These are phyloP conservation scores for Tapirus terrestris DNA, from an alignment of 2,113 vertebrate species.

Conservation along the genomic window DNA sequence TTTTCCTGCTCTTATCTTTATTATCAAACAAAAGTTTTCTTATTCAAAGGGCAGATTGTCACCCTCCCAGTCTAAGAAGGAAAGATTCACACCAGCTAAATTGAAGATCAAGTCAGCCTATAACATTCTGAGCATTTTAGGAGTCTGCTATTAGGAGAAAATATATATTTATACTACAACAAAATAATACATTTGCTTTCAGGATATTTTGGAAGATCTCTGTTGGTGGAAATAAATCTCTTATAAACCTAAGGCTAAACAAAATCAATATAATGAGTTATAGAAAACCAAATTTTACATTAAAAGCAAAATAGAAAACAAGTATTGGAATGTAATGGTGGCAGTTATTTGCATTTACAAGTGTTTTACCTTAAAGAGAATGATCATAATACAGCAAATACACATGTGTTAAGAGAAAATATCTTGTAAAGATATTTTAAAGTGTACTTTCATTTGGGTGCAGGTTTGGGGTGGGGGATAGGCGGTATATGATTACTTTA, in stretches of 20 bases:
- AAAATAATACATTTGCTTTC: background rate
- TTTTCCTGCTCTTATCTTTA: background rate
- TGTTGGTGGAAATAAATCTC: background rate
- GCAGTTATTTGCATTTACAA: background rate
- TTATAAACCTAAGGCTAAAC: background rate
- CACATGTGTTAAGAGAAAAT: background rate
- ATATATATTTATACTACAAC: background rate
- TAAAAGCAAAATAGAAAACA: background rate
- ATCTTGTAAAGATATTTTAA: background rate
- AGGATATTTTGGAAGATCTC: background rate
- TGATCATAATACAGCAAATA: background rate
- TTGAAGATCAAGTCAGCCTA: background rate
- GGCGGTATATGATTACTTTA: background rate
- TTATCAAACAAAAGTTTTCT: background rate
- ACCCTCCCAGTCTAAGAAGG: background rate
- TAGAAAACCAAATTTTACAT: background rate
- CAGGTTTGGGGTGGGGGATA: background rate
- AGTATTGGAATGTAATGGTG: background rate
- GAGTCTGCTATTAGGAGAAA: background rate
- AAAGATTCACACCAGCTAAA: background rate
- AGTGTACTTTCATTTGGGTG: background rate
- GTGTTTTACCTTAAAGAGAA: background rate
- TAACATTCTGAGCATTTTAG: background rate
- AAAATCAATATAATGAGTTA: background rate
- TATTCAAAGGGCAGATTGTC: background rate